These are phyloP conservation scores for Monochamus saltuarius DNA, from an alignment of 1,140 invertebrate genomes.

Conservation along the genomic window DNA sequence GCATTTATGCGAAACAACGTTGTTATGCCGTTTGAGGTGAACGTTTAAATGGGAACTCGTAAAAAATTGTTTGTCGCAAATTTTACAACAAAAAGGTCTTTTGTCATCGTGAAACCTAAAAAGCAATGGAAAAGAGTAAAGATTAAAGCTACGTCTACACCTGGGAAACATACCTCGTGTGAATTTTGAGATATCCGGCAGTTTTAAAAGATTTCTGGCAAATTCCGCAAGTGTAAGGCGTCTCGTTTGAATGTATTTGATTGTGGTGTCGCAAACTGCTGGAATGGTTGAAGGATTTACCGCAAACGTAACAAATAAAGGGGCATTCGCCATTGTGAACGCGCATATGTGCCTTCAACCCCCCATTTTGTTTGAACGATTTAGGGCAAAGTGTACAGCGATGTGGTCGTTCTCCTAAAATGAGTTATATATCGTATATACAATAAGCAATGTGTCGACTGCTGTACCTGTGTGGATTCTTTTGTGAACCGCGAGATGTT, in stretches of 20 bases:
- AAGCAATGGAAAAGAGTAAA: constrained; percentile 52
- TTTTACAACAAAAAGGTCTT: constrained; percentile 24
- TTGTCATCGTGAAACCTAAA: constrained; percentile 40
- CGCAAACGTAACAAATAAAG: constrained; percentile 67
- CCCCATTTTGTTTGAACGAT: constrained; percentile 32
- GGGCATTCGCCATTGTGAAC: constrained; percentile 66
- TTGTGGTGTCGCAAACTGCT: constrained; percentile 62
- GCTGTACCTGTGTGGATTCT: constrained; percentile 56
- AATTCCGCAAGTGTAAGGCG: constrained; percentile 70
- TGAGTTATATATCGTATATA: background rate
- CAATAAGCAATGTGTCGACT: background rate
- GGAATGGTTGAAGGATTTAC: constrained; percentile 64
- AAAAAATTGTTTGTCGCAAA: constrained; percentile 26
- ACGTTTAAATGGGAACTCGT: constrained; percentile 29
- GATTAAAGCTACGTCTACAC: no score
- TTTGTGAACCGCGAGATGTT: constrained; percentile 57
- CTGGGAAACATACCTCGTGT: constrained; percentile 42
- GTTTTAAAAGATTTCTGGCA: constrained; percentile 68
- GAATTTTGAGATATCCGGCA: constrained; percentile 56
- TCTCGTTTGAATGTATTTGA: constrained; percentile 72
- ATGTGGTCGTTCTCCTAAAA: constrained; percentile 61
- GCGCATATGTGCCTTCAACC: constrained; percentile 33
- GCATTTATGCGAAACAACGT: constrained; percentile 53
- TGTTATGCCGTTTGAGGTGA: constrained; percentile 28
- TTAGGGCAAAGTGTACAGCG: constrained; percentile 63